A percentile compares a stretch with the other conserved stretches of the same genome.
Conservation (phyloP, 2,113 vertebrate genomes). For the Opisthocomus hoazin region DNA sequence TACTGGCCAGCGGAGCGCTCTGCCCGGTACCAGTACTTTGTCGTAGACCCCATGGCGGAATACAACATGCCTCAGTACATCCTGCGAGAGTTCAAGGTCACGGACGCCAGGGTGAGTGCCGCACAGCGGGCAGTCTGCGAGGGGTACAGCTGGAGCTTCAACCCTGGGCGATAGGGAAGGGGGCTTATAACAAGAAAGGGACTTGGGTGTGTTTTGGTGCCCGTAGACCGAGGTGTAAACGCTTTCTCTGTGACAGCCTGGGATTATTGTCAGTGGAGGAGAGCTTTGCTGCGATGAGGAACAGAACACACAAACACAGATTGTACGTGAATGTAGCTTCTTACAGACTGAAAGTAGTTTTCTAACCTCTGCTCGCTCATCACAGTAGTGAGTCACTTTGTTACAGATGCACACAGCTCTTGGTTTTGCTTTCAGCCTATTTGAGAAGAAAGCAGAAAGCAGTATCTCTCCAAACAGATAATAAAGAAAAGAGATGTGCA, state of each 20-base stretch:
- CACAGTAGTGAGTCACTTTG: not conserved
- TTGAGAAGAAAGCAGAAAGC: not conserved
- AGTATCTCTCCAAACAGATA: not conserved
- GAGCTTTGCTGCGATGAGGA: not conserved
- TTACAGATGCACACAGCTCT: not conserved
- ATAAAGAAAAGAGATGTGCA: not conserved
- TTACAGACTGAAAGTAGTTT: not conserved
- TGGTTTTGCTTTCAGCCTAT: not conserved
- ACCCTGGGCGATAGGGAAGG: fast-evolving
- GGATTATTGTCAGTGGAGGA: not conserved
- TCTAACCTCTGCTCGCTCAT: not conserved
- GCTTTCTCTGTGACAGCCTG: not conserved
- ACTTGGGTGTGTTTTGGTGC: not conserved
- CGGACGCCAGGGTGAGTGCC: conserved; percentile 89
- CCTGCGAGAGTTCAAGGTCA: conserved; percentile 97
- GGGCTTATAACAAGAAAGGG: not conserved
- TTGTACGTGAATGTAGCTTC: not conserved
- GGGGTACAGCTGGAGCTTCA: not conserved
- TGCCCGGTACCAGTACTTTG: conserved; percentile 95
- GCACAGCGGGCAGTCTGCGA: fast-evolving
- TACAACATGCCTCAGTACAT: conserved; percentile 99
- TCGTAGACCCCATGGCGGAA: conserved; percentile 97
- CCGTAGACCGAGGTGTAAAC: not conserved
- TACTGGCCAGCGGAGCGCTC: conserved; percentile 97
- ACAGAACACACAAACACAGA: not conserved